Evolutionary conservation across 2,113 vertebrate species (phyloP).

Genomic region (Sapayoa aenigma): DNA sequence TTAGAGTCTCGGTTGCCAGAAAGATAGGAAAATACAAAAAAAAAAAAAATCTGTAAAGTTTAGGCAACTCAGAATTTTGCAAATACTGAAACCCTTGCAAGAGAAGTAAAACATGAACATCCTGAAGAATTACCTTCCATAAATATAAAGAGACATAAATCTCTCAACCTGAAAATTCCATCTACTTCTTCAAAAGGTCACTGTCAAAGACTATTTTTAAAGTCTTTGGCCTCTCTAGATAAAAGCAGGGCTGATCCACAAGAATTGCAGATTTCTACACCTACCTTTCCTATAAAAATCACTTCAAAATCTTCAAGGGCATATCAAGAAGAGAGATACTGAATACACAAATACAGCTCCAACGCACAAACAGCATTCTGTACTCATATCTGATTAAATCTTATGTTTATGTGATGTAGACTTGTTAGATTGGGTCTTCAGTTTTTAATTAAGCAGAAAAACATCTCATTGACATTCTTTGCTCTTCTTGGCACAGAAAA

Average conservation of each 20-base stretch:
- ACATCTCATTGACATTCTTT: slow-evolving; percentile 10
- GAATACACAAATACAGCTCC: neutral
- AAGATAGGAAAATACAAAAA: neutral
- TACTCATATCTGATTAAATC: neutral
- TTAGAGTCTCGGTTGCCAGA: neutral
- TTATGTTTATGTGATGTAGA: neutral
- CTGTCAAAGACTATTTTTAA: neutral
- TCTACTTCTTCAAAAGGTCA: neutral
- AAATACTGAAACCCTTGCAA: neutral
- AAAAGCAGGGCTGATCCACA: neutral
- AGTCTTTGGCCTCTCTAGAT: neutral
- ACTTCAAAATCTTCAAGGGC: neutral
- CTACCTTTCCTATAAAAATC: neutral
- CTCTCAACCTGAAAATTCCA: neutral
- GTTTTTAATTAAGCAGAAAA: slow-evolving; percentile 43
- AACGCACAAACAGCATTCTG: neutral
- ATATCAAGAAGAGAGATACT: neutral
- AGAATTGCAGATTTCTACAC: neutral
- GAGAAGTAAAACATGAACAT: neutral
- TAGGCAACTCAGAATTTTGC: neutral
- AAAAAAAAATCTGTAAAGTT: neutral
- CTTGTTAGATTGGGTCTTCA: neutral
- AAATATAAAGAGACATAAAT: neutral
- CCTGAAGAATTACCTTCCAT: neutral
- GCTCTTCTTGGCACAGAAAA: slow-evolving; percentile 15